Evolutionary conservation across 2,888 invertebrate species (phyloP).

Genomic region (Cephus sareptanus): DNA sequence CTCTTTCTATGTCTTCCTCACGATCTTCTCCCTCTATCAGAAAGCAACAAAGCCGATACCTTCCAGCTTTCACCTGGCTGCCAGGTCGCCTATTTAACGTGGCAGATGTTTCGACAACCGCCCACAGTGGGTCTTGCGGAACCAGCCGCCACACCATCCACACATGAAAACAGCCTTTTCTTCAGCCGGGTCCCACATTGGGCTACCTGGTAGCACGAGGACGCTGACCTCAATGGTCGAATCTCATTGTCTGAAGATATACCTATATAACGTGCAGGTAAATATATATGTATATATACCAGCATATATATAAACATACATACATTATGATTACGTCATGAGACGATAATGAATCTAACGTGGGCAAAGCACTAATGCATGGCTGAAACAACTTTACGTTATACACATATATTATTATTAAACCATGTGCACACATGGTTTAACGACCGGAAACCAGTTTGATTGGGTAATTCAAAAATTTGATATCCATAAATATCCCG

Average conservation of each 20-base stretch:
- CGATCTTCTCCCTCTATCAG: neutral
- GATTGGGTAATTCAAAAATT: neutral
- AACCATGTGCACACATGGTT: neutral
- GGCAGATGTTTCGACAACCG: constrained; percentile 9
- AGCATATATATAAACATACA: neutral
- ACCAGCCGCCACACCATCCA: neutral
- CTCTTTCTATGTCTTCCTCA: neutral
- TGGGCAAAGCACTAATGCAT: neutral
- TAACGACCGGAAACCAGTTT: neutral
- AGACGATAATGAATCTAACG: neutral
- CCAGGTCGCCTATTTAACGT: neutral
- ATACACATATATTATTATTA: neutral
- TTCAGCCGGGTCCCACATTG: neutral
- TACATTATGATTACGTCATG: neutral
- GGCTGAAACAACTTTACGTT: neutral
- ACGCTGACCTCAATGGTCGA: neutral
- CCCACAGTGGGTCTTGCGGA: neutral
- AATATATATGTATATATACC: neutral
- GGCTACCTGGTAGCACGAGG: neutral
- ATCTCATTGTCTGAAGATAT: neutral
- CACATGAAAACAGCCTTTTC: constrained; percentile 1
- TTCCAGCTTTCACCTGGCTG: constrained; percentile 3
- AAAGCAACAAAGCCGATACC: neutral
- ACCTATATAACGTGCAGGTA: neutral
- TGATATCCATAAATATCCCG: neutral